A percentile compares a stretch with the other conserved stretches of the same genome.
These are phyloP conservation scores for Machaerirhynchus nigripectus DNA, from an alignment of 2,113 vertebrate genomes.

Conservation along the genomic window DNA sequence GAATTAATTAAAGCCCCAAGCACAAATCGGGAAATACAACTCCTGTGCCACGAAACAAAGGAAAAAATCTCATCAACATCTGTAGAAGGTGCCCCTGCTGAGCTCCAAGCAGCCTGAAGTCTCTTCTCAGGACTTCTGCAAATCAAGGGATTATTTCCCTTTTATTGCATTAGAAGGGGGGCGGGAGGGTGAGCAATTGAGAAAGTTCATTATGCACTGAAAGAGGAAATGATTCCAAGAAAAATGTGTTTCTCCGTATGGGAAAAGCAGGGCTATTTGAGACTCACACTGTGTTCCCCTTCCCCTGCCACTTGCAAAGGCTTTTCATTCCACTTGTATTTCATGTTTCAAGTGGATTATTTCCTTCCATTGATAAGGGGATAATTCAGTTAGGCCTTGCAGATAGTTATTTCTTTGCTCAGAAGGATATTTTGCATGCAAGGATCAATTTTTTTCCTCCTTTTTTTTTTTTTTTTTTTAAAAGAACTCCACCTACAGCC, in stretches of 20 bases:
- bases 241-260: slow-evolving; percentile 31
- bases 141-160: slow-evolving; percentile 19
- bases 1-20: not conserved
- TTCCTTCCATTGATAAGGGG: slow-evolving; percentile 56
- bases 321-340: slow-evolving; percentile 20
- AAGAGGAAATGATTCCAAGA: slow-evolving; percentile 28
- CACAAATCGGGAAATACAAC: not conserved
- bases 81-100: not conserved
- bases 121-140: not conserved
- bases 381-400: slow-evolving; percentile 59
- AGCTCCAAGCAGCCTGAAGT: not conserved
- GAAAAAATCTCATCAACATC: not conserved
- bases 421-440: slow-evolving; percentile 54
- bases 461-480: not conserved
- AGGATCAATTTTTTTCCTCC: slow-evolving; percentile 2
- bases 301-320: not conserved
- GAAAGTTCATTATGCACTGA: not conserved
- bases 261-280: slow-evolving; percentile 29
- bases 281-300: slow-evolving; percentile 15
- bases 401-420: slow-evolving; percentile 53
- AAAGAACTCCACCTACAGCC: not conserved
- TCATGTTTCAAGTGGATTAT: slow-evolving; percentile 46
- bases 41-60: not conserved
- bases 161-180: not conserved
- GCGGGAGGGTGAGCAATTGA: not conserved